These are phyloP conservation scores for Agapetus fuscipes DNA, from an alignment of 2,888 invertebrate species.

Conservation along the genomic window DNA sequence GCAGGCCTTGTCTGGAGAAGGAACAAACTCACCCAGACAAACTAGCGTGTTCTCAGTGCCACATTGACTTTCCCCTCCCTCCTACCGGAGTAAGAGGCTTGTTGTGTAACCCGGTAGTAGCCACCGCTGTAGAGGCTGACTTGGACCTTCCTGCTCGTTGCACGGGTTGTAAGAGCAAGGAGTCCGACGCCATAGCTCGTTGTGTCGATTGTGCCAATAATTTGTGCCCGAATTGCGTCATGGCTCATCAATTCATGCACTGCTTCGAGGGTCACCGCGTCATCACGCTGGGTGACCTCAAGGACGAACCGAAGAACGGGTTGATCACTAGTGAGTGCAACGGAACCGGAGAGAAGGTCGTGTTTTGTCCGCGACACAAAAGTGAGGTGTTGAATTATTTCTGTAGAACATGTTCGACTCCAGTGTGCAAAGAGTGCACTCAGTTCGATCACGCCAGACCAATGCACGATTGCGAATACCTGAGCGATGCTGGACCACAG, in stretches of 20 bases:
- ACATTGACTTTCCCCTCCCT: constrained; percentile 44
- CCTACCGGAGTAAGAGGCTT: constrained; percentile 54
- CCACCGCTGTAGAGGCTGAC: constrained; percentile 47
- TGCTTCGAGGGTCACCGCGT: constrained; percentile 96
- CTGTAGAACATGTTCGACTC: constrained; percentile 86
- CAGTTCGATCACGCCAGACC: constrained; percentile 73
- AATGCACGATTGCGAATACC: constrained; percentile 79
- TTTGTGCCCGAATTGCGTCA: constrained; percentile 94
- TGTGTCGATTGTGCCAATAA: constrained; percentile 95
- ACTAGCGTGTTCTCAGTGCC: constrained; percentile 63
- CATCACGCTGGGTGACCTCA: constrained; percentile 56
- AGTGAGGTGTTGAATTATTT: constrained; percentile 86
- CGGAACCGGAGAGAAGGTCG: constrained; percentile 51
- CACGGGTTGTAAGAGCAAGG: constrained; percentile 94
- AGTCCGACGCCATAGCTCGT: constrained; percentile 88
- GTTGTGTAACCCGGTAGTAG: constrained; percentile 54
- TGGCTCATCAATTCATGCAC: constrained; percentile 99
- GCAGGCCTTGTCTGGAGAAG: constrained; percentile 72
- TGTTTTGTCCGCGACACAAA: constrained; percentile 82
- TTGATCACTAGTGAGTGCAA: constrained; percentile 43
- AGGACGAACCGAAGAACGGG: constrained; percentile 46
- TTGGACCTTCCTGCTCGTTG: constrained; percentile 59
- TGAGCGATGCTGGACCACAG: constrained; percentile 72
- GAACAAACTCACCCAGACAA: constrained; percentile 58
- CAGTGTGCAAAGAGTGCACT: constrained; percentile 94